A percentile compares a stretch with the other conserved stretches of the same genome.
Evolutionary conservation across 53 echinoderm and acorn worm species (phyloP).

Genomic region (Zoroaster sp.): DNA sequence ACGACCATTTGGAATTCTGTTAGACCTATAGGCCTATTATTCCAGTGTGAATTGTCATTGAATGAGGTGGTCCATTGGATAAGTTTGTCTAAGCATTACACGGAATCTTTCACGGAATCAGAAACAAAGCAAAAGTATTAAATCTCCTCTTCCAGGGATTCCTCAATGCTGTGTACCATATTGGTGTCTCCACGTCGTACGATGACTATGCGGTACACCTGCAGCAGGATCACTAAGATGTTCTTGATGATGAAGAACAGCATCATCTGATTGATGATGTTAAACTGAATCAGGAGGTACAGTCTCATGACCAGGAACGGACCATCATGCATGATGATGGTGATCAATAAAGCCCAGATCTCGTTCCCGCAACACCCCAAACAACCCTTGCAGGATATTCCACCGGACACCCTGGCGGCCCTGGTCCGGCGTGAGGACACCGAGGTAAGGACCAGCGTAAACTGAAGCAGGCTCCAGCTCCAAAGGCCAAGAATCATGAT

Average conservation of each 20-base stretch:
- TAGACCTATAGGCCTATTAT: too few relatives aligned
- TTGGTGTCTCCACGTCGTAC: too few relatives aligned
- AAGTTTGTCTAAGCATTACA: too few relatives aligned
- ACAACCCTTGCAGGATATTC: constrained; percentile 7
- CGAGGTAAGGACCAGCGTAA: constrained; percentile 76
- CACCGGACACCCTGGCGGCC: background rate
- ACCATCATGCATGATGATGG: constrained; percentile 18
- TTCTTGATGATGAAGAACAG: constrained; percentile 94
- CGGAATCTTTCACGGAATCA: too few relatives aligned
- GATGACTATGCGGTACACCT: constrained; percentile 77
- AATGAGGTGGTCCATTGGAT: too few relatives aligned
- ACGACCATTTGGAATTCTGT: too few relatives aligned
- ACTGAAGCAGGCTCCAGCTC: constrained; percentile 88
- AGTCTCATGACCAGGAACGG: constrained; percentile 7
- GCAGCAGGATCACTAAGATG: constrained; percentile 71
- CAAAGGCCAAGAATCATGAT: constrained; percentile 69
- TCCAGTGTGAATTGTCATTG: too few relatives aligned
- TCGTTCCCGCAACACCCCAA: background rate
- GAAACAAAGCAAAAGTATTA: too few relatives aligned
- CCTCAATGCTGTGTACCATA: too few relatives aligned
- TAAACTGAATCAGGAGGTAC: background rate
- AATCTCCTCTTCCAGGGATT: too few relatives aligned
- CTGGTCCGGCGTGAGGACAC: constrained; percentile 10
- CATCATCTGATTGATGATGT: constrained; percentile 85
- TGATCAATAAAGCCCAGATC: constrained; percentile 5